phyloP scores from a whole-genome alignment of 2,888 invertebrate species.

The Lepidochrysops patricia region DNA sequence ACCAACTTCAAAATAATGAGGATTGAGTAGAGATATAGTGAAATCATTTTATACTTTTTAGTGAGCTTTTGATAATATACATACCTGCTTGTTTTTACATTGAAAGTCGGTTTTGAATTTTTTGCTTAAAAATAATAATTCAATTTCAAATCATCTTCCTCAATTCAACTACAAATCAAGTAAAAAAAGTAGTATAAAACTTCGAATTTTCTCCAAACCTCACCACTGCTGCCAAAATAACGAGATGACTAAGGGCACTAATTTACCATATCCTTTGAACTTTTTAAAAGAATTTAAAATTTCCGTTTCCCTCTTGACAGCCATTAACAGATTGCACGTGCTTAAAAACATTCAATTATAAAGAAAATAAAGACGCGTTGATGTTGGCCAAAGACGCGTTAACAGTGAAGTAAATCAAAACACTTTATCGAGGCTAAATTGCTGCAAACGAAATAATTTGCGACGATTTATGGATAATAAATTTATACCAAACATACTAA shows the following conservation, averaged over 20 bases:
- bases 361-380: neutral
- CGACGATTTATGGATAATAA: neutral
- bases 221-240: slow-evolving; percentile 12
- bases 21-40: no score
- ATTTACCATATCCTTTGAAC: slow-evolving; percentile 17
- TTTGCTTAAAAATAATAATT: no score
- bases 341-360: slow-evolving; percentile 4
- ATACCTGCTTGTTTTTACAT: no score
- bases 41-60: no score
- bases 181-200: neutral
- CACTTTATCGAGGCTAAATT: neutral
- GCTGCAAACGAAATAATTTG: neutral
- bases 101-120: no score
- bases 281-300: slow-evolving; percentile 15
- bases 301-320: slow-evolving; percentile 15
- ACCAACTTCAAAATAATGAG: no score
- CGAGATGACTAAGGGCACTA: slow-evolving; percentile 21
- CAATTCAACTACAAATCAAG: no score
- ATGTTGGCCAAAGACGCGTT: neutral
- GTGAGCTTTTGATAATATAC: no score
- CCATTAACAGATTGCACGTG: slow-evolving; percentile 6
- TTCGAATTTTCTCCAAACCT: neutral
- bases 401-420: neutral
- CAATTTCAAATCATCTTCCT: no score
- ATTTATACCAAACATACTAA: no score